phyloP scores from a whole-genome alignment of 2,797 vertebrate species.

The Labeo calbasu region DNA sequence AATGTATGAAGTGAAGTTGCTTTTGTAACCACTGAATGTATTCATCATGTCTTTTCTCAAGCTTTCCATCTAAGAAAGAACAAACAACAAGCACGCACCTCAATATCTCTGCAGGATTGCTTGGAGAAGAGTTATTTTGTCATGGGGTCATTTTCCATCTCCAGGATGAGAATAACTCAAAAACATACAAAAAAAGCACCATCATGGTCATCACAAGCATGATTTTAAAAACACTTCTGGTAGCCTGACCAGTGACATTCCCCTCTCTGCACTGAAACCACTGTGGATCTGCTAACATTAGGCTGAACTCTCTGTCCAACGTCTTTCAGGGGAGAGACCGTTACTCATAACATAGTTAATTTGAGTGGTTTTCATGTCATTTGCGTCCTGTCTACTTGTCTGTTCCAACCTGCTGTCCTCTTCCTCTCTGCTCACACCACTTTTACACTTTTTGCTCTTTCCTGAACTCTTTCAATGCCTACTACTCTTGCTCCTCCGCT shows the following conservation, averaged over 20 bases:
- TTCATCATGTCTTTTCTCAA: too few relatives aligned
- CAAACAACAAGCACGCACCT: rapidly evolving
- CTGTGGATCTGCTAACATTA: background rate
- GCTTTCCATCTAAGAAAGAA: background rate
- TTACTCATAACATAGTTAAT: background rate
- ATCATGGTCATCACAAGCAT: background rate
- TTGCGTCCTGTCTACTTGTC: background rate
- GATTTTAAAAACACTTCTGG: background rate
- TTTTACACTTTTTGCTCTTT: background rate
- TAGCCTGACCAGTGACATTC: background rate
- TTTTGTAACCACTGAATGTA: too few relatives aligned
- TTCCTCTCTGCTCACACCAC: slow-evolving; percentile 1
- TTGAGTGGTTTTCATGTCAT: background rate
- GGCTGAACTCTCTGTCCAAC: background rate
- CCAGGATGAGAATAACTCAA: background rate
- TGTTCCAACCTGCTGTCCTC: background rate
- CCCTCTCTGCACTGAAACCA: background rate
- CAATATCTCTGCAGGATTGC: background rate
- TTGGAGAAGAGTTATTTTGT: background rate
- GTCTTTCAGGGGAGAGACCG: too few relatives aligned
- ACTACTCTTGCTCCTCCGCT: background rate
- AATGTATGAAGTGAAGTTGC: too few relatives aligned
- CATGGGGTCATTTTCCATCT: background rate
- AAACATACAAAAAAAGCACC: background rate
- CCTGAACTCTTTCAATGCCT: background rate